Evolutionary conservation across 35 echinoderm and acorn worm genomes (phyloP), one percentile per base, ranked within the genome.

Genomic region (Apostichopus parvimensis): DNA sequence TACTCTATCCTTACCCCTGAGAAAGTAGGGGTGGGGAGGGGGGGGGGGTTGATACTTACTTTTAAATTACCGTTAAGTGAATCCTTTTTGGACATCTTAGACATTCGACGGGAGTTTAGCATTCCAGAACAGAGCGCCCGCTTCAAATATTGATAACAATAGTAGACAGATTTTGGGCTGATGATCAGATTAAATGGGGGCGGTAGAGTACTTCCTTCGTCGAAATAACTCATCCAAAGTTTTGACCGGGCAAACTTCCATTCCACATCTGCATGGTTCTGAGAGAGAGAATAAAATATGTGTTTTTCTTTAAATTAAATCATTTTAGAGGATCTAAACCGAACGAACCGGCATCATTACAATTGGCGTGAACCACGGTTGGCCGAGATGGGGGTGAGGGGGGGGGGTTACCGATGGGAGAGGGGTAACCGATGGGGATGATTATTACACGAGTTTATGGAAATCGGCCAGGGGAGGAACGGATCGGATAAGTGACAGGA

Each of bases 181-280:
- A 95, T 92, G 65, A 98, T 95, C 7, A 98, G 87, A 56, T 98
- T 98, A 79, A 98, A 95, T 8, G 96, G 96, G 10, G 96, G 94
- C 12, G 96, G 96, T 20, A 98, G 84, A 9, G 96, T 98, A 18
- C 94, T 95, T 5, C 96, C 96, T 62, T 98, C 96, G 28, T 98
- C 96, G 73, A 98, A 98, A 61, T 98, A 98, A 72, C 94, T 95
- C 94, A 98, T 98, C 96, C 96, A 98, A 9, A 98, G 88, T 57
- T 98, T 98, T 57, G 96, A 92, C 8, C 96, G 92, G 54, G 96
- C 96, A 82, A 98, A 98, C 80, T 98, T 98, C 96, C 96, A 98
- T 75, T 98, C 96, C 45, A 92, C 77, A 75, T 98, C 96, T 0
- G 96, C 96, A 53, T 98, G 96, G 57, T 98, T 91, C 96, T 98